Evolutionary conservation across 1,140 invertebrate species (phyloP), one percentile per base, ranked within the genome.

Genomic region (Zophobas morio): DNA sequence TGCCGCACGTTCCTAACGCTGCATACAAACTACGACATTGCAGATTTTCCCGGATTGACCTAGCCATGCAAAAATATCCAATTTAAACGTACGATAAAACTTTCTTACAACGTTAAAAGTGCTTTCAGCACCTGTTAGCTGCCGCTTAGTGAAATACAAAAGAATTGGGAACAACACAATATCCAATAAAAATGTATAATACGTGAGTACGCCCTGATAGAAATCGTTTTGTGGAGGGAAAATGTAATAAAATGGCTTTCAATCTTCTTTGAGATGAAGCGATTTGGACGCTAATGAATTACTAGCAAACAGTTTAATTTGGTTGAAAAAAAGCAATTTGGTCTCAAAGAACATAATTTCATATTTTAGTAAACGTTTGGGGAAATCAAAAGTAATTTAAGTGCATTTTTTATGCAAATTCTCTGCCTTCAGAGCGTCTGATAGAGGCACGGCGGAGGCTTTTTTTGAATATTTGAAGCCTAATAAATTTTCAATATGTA

Each of bases 331-430:
- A 66, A 66, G 60, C 60, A 66, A 66, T 66, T 66, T 66, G 39
- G 37, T 42, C 60, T 66, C 60, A 66, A 66, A 66, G 60, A 66
- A 66, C 39, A 66, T 66, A 66, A 66, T 66, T 66, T 66, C 60
- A 66, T 66, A 66, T 66, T 66, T 66, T 46, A 66, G 60, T 42
- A 66, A 8, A 42, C 60, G 60, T 66, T 42, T 2, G 39, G 37
- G 37, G 60, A 40, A 66, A 66, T 66, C 60, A 40, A 40, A 66
- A 66, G 60, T 66, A 66, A 66, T 66, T 46, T 46, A 40, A 66
- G 60, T 66, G 60, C 60, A 66, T 66, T 66, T 66, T 66, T 66
- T 66, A 66, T 66, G 60, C 60, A 66, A 66, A 66, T 66, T 42
- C 42, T 1, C n/a, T 42, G 60, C 2, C 56, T 60, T 60, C 37